phyloP scores from a whole-genome alignment of 2,888 invertebrate genomes.

The Cabera pusaria region DNA sequence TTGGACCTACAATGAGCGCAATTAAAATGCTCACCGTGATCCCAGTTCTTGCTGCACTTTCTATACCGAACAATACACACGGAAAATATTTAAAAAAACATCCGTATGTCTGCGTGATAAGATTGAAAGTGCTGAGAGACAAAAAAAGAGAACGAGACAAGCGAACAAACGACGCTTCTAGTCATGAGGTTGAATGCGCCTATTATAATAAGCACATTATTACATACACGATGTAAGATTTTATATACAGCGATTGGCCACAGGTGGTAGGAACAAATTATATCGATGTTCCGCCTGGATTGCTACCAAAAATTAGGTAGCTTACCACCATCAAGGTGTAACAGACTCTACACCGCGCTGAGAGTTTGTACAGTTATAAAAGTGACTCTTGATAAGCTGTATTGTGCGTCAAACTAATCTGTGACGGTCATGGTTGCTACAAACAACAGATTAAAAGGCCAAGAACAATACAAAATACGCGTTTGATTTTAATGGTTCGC shows the following conservation, averaged over 20 bases:
- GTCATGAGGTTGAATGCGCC: slow-evolving; percentile 19
- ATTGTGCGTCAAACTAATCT: slow-evolving; percentile 4
- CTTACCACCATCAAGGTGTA: too few species aligned
- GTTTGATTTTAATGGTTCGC: slow-evolving; percentile 13
- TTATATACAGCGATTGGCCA: too few species aligned
- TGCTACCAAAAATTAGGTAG: too few species aligned
- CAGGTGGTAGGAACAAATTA: too few species aligned
- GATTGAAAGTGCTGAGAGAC: slow-evolving; percentile 31
- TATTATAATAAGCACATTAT: too few species aligned
- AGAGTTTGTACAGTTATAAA: too few species aligned
- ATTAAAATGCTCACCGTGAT: slow-evolving; percentile 63
- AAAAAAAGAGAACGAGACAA: slow-evolving; percentile 25
- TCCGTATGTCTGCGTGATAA: slow-evolving; percentile 37
- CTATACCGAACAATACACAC: slow-evolving; percentile 55
- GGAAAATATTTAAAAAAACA: slow-evolving; percentile 30
- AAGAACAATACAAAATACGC: slow-evolving; percentile 18
- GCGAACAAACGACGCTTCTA: slow-evolving; percentile 23
- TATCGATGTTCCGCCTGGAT: too few species aligned
- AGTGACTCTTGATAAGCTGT: not conserved
- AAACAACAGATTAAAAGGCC: slow-evolving; percentile 19
- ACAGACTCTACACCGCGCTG: too few species aligned
- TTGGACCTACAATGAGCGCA: slow-evolving; percentile 36
- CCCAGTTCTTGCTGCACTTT: slow-evolving; percentile 59
- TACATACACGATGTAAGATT: too few species aligned
- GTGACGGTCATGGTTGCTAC: slow-evolving; percentile 11